Conservation (phyloP, 2,888 invertebrate genomes). For the Syritta pipiens region DNA sequence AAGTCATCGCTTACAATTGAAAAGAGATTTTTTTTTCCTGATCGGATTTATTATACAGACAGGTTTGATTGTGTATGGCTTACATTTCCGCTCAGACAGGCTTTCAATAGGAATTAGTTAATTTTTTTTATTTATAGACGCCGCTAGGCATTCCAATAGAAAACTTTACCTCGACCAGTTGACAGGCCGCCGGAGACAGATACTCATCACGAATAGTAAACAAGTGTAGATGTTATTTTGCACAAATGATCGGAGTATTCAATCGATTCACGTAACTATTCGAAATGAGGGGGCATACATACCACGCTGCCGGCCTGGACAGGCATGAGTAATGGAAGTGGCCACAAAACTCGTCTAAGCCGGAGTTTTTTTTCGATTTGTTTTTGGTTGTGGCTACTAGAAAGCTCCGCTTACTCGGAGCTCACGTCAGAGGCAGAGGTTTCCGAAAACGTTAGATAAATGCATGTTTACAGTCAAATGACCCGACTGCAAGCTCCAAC, state of each 20-base stretch:
- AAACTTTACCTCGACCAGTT: too few species aligned
- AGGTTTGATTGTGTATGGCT: background rate
- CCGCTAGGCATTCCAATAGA: too few species aligned
- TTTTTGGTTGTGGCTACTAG: too few species aligned
- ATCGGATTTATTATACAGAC: background rate
- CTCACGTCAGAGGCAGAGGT: too few species aligned
- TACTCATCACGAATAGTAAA: background rate
- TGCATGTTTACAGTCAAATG: too few species aligned
- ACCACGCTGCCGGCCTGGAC: background rate
- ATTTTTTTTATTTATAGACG: too few species aligned
- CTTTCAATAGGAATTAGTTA: background rate
- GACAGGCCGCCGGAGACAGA: too few species aligned
- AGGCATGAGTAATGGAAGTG: conserved; percentile 1
- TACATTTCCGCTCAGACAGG: background rate
- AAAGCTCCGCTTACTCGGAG: too few species aligned
- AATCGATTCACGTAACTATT: background rate
- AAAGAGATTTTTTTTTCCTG: background rate
- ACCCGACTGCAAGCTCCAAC: conserved; percentile 14
- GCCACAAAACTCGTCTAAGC: background rate
- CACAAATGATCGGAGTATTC: conserved; percentile 4
- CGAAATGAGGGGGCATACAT: too few species aligned
- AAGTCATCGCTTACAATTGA: background rate
- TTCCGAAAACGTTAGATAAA: too few species aligned
- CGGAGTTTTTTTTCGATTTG: background rate
- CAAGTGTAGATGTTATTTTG: background rate